phyloP scores from a whole-genome alignment of 2,113 vertebrate species.

The Kryptolebias marmoratus region DNA sequence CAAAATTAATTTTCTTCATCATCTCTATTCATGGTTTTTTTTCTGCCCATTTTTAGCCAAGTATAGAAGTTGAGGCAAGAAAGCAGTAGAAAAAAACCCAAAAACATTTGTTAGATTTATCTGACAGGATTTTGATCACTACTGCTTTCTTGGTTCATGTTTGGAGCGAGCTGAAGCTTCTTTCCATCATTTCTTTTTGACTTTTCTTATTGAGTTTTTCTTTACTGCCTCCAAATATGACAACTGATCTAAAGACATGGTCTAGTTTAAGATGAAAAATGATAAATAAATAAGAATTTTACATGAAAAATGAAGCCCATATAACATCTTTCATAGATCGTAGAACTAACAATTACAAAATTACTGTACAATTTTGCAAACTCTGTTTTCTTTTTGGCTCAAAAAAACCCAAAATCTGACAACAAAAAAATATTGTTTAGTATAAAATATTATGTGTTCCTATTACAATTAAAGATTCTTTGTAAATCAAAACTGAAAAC shows the following conservation, averaged over 20 bases:
- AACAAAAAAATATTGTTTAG: too few relatives aligned
- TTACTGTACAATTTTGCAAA: background rate
- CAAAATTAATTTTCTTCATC: slow-evolving; percentile 37
- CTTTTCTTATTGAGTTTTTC: background rate
- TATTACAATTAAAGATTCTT: background rate
- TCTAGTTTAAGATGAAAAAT: background rate
- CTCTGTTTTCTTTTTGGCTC: background rate
- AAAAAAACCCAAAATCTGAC: too few relatives aligned
- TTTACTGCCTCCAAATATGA: background rate
- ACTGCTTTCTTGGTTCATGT: background rate
- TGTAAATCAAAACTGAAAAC: background rate
- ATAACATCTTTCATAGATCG: too few relatives aligned
- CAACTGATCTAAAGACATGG: background rate
- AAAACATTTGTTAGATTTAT: slow-evolving; percentile 33
- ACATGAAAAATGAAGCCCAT: too few relatives aligned
- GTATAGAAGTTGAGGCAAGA: slow-evolving; percentile 43
- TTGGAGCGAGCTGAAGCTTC: background rate
- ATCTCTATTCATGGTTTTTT: slow-evolving; percentile 53
- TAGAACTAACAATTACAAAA: background rate
- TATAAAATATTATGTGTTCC: too few relatives aligned
- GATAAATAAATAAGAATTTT: background rate
- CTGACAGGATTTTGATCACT: slow-evolving; percentile 8
- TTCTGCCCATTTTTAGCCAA: slow-evolving; percentile 12
- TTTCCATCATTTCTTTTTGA: background rate
- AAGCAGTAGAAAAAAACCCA: slow-evolving; percentile 27